Conservation (phyloP, 53 echinoderm and acorn worm species). For the Hippasteria phrygiana region DNA sequence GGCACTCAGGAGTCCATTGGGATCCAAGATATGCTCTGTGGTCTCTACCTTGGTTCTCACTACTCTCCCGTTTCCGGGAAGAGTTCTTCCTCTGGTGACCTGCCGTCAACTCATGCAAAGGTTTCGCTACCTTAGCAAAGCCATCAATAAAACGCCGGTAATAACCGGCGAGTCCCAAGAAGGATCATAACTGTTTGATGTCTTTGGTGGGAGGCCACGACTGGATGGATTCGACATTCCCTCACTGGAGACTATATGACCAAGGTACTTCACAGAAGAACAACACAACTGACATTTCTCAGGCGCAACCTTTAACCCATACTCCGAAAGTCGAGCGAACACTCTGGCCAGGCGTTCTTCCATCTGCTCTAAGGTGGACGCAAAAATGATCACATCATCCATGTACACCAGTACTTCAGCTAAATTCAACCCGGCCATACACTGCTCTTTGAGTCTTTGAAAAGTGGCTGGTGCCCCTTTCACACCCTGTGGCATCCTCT, state of each 20-base stretch:
- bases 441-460: slow-evolving; percentile 46
- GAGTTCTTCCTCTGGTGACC: not conserved
- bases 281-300: slow-evolving; percentile 74
- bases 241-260: slow-evolving; percentile 68
- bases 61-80: too few relatives aligned
- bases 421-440: slow-evolving; percentile 37
- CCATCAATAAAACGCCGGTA: slow-evolving; percentile 69
- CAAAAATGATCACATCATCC: slow-evolving; percentile 43
- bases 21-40: slow-evolving; percentile 9
- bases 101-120: slow-evolving; percentile 49
- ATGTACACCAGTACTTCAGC: slow-evolving; percentile 44
- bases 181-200: slow-evolving; percentile 63
- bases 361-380: slow-evolving; percentile 61
- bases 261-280: slow-evolving; percentile 70
- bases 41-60: not conserved
- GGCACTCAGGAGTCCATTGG: too few relatives aligned
- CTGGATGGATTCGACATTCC: slow-evolving; percentile 69
- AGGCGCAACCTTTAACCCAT: slow-evolving; percentile 71
- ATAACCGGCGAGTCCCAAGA: slow-evolving; percentile 74
- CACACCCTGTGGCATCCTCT: slow-evolving; percentile 60
- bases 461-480: slow-evolving; percentile 62
- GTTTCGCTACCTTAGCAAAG: slow-evolving; percentile 55
- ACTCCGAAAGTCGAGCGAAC: slow-evolving; percentile 57
- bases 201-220: slow-evolving; percentile 58
- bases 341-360: slow-evolving; percentile 52